Evolutionary conservation across 2,888 invertebrate genomes (phyloP).

Genomic region (Pedicia rivosa): DNA sequence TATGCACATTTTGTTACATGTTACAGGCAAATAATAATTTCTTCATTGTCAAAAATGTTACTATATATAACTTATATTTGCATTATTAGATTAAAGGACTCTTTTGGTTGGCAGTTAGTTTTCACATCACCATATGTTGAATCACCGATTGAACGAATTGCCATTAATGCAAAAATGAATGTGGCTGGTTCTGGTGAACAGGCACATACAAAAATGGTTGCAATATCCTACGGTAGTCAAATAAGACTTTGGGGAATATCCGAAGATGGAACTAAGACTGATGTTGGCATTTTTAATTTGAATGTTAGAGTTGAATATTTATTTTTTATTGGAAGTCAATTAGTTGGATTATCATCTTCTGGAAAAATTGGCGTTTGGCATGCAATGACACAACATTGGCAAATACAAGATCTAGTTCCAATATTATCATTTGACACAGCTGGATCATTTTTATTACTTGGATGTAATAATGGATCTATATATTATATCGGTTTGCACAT

Average conservation of each 20-base stretch:
- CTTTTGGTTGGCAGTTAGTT: conserved; percentile 89
- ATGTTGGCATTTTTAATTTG: conserved; percentile 77
- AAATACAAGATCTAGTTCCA: conserved; percentile 89
- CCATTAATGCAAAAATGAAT: conserved; percentile 57
- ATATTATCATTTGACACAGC: conserved; percentile 95
- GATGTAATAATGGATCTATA: conserved; percentile 92
- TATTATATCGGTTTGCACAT: conserved; percentile 74
- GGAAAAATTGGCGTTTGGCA: conserved; percentile 99
- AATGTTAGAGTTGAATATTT: conserved; percentile 88
- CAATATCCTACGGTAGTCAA: conserved; percentile 60
- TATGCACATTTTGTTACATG: conserved; percentile 93
- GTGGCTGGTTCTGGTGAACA: conserved; percentile 33
- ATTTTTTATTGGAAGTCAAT: conserved; percentile 93
- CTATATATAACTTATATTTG: neutral
- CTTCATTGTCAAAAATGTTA: conserved; percentile 9
- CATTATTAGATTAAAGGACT: conserved; percentile 63
- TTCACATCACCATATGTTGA: conserved; percentile 90
- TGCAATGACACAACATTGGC: conserved; percentile 98
- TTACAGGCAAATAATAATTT: conserved; percentile 38
- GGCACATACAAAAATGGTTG: conserved; percentile 59
- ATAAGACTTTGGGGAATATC: conserved; percentile 66
- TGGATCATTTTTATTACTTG: conserved; percentile 85
- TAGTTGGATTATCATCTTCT: conserved; percentile 85
- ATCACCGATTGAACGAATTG: conserved; percentile 76
- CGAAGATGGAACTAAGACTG: conserved; percentile 56